These are phyloP conservation scores for Spisula subtruncata DNA, from an alignment of 2,888 invertebrate species.

Conservation along the genomic window DNA sequence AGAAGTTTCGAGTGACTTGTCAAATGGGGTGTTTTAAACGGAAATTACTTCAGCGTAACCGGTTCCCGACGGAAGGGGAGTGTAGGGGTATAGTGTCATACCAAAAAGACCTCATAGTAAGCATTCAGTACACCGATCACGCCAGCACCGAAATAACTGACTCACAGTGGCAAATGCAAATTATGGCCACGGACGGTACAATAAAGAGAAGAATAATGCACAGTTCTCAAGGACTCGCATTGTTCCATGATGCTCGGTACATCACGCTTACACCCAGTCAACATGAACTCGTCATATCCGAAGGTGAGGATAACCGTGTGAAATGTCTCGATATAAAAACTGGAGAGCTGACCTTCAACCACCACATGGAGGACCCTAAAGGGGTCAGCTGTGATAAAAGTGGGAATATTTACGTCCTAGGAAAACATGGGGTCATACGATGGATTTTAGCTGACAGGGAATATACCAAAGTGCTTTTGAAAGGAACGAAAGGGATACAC, in stretches of 20 bases:
- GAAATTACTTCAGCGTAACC: constrained; percentile 56
- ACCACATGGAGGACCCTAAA: constrained; percentile 71
- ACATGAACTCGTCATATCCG: constrained; percentile 65
- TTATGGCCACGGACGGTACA: constrained; percentile 55
- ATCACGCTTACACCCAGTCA: constrained; percentile 58
- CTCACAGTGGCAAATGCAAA: constrained; percentile 65
- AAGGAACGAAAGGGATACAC: constrained; percentile 61
- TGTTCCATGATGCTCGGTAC: constrained; percentile 64
- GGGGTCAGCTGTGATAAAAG: constrained; percentile 66
- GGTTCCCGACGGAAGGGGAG: constrained; percentile 65
- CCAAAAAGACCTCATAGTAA: constrained; percentile 65
- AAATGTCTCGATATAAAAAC: constrained; percentile 64
- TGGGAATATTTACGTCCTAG: constrained; percentile 67
- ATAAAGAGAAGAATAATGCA: constrained; percentile 57
- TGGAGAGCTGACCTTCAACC: constrained; percentile 66
- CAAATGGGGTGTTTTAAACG: constrained; percentile 56
- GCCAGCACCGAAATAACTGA: constrained; percentile 57
- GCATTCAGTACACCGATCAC: constrained; percentile 57
- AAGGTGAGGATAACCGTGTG: constrained; percentile 63
- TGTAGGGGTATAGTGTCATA: constrained; percentile 59
- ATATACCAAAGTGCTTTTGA: constrained; percentile 62
- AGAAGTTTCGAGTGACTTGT: constrained; percentile 59
- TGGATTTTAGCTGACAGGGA: constrained; percentile 68
- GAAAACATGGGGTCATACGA: constrained; percentile 65
- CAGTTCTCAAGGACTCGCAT: constrained; percentile 49